Evolutionary conservation across 1,140 invertebrate genomes (phyloP).

Genomic region (Wasmannia auropunctata): DNA sequence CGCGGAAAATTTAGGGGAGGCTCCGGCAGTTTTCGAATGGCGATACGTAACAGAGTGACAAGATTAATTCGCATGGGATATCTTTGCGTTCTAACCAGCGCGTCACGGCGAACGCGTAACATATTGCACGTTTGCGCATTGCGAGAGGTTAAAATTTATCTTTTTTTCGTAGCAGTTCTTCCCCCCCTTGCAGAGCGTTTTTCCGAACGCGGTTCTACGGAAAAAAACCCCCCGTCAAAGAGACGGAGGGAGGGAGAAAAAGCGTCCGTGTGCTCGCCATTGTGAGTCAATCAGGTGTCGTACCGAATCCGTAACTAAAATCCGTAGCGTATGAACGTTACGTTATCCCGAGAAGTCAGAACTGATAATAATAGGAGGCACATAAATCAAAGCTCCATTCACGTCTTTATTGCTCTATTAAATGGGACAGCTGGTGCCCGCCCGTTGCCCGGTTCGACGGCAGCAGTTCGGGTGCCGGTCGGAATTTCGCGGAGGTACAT

Average conservation of each 20-base stretch:
- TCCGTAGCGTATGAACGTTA: constrained; percentile 32
- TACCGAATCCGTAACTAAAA: constrained; percentile 3
- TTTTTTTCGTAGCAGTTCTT: background rate
- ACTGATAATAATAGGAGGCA: constrained; percentile 83
- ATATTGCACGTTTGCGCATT: background rate
- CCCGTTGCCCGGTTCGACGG: constrained; percentile 42
- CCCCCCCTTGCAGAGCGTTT: background rate
- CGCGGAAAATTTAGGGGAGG: constrained; percentile 27
- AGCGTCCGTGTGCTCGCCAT: background rate
- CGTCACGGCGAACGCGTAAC: background rate
- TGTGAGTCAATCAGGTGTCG: constrained; percentile 32
- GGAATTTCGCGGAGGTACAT: constrained; percentile 67
- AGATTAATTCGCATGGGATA: constrained; percentile 35
- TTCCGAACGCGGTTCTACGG: background rate
- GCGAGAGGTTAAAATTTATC: background rate
- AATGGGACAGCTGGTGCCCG: constrained; percentile 83
- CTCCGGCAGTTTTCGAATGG: constrained; percentile 8
- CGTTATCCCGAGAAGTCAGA: constrained; percentile 61
- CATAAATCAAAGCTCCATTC: constrained; percentile 84
- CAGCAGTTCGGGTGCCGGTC: background rate
- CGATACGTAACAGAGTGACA: constrained; percentile 18
- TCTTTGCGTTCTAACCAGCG: background rate
- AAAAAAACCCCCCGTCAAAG: constrained; percentile 15
- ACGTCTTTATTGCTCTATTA: constrained; percentile 85
- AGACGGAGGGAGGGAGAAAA: background rate